Evolutionary conservation across 2,113 vertebrate genomes (phyloP), one percentile per base, ranked within the genome.

Genomic region (Thryonomys swinderianus): DNA sequence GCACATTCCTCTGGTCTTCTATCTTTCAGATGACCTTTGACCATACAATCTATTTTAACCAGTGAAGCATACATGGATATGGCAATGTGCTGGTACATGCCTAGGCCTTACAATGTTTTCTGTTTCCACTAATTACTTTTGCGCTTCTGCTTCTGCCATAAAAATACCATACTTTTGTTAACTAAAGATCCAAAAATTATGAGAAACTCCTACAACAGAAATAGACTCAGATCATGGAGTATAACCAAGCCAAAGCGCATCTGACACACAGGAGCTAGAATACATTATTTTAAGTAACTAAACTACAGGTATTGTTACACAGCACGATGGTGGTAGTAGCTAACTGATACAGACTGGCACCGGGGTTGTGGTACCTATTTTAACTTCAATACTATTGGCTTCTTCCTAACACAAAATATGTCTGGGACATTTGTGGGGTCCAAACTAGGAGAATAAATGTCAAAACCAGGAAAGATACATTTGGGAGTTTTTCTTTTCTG

Each of bases 401-500:
- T 59, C 57, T 85, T 81, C n/a, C 45, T 82, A 74, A 64, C 13
- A 88, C 59, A 10, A 76, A 64, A 92, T 88, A 74, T 85, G 42
- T 62, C 57, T 66, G 42, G 62, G 61, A 74, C 74, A 84, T 66
- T 42, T 95, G 21, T 82, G 45, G 82, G 85, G 83, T 91, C 64
- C 59, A n/a, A 73, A 93, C 57, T 62, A 90, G 78, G 78, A 94
- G 59, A 96, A 61, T 80, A 95, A 90, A 94, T 95, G 91, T 85
- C 87, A 96, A 81, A 95, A 86, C 87, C 64, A 85, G 80, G 95
- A 91, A 89, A 95, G 86, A 94, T 73, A 79, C 48, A 90, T 81
- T 94, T 85, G 74, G 37, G 62, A 87, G 90, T 69, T 85, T 93
- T 86, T 48, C 80, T 95, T 96, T 97, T 91, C 94, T 97, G 91